Evolutionary conservation across 2,888 invertebrate species (phyloP), one percentile per base, ranked within the genome.

Genomic region (Allophyes oxyacanthae): DNA sequence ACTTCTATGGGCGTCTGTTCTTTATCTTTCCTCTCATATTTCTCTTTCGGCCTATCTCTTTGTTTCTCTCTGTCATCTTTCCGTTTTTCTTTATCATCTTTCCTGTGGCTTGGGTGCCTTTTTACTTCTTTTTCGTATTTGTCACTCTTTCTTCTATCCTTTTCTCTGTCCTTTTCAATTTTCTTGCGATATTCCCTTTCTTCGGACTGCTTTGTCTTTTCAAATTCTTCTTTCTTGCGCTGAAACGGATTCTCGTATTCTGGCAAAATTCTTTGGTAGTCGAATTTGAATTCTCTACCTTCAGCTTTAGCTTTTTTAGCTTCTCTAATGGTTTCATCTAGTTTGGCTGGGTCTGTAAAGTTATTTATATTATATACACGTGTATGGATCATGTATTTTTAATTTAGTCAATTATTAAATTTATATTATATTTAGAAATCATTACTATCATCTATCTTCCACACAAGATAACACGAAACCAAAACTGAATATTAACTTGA

Each of bases 171-270:
- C 15, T 59, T 64, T 4, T 56, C 61, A 15, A 53, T 9, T 36
- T 67, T 75, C 28, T 70, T 63, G 6, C 65, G 59, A 15, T 44
- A 20, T 8, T 68, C 72, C 6, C 54, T 48, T 30, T 83, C 83
- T 42, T 81, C 82, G 25, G 71, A 73, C 43, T 55, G 36, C 45
- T 71, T 82, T 40, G 66, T 82, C 10, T 65, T 69, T 10, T 80
- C 77, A 0, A 41, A 11, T 8, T 81, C 82, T 1, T 87, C 85
- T 71, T 79, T 88, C 59, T 89, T 92, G 11, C 89, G 83, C 83
- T 92, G 92, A 62, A 94, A 94, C 0, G 94, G 94, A 56, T 94
- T 94, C 45, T 91, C 91, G 49, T 94, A 94, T 40, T 87, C 87
- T 0, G 94, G 94, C 32, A 92, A 77, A 6, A 92, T 64, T 53